These are phyloP conservation scores for Thyatira batis DNA, from an alignment of 2,888 invertebrate genomes.

Conservation along the genomic window DNA sequence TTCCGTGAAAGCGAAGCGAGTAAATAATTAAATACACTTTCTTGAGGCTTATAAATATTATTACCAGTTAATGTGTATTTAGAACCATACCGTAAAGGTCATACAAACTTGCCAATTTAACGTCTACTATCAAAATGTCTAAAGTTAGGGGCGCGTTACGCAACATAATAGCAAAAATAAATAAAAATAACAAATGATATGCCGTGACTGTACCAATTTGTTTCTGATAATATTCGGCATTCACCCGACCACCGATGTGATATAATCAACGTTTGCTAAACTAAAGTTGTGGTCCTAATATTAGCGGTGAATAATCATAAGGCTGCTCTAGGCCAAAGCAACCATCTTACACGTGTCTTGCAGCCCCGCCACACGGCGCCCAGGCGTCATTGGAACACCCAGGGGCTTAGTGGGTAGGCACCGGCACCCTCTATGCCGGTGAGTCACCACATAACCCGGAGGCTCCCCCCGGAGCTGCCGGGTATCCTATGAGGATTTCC, in stretches of 20 bases:
- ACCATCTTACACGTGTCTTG: too few species aligned
- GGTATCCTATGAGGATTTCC: too few species aligned
- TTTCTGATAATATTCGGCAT: conserved; percentile 37
- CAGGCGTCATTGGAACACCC: too few species aligned
- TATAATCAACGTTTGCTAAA: conserved; percentile 31
- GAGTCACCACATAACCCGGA: too few species aligned
- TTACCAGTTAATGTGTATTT: not conserved
- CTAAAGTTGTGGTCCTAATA: conserved; percentile 17
- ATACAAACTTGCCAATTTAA: conserved; percentile 23
- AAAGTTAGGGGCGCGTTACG: conserved; percentile 18
- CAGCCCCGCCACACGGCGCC: too few species aligned
- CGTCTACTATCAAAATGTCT: conserved; percentile 14
- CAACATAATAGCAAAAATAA: conserved; percentile 37
- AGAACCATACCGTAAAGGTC: not conserved
- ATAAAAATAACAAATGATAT: conserved; percentile 41
- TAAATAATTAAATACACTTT: not conserved
- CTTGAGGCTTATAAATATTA: conserved; percentile 4
- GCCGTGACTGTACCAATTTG: conserved; percentile 38
- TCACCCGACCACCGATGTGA: conserved; percentile 26
- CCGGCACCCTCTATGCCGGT: too few species aligned
- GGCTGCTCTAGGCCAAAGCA: too few species aligned
- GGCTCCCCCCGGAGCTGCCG: too few species aligned
- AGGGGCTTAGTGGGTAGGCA: too few species aligned
- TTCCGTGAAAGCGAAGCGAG: too few species aligned
- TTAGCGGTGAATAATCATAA: not conserved